Evolutionary conservation across 2,113 vertebrate species (phyloP).

Genomic region (Tor tambroides): DNA sequence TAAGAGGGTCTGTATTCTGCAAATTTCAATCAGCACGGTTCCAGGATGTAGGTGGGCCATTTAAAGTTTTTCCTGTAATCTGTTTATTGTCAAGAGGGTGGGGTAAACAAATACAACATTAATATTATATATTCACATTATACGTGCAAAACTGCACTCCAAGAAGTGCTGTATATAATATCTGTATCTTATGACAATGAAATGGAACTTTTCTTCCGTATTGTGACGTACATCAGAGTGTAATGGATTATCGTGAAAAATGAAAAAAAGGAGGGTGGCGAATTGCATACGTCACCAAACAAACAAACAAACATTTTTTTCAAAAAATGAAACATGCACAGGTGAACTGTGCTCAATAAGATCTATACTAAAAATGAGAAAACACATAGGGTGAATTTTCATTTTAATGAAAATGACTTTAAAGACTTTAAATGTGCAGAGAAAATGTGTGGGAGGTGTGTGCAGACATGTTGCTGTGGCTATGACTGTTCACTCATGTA

Average conservation of each 20-base stretch:
- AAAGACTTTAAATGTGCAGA: background rate
- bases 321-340: too few species aligned
- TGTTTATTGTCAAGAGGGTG: constrained; percentile 26
- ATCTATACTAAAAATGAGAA: background rate
- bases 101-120: background rate
- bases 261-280: background rate
- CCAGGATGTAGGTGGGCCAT: constrained; percentile 17
- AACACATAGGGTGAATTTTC: background rate
- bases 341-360: too few species aligned
- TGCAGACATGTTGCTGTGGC: constrained; percentile 27
- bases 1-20: background rate
- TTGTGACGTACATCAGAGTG: background rate
- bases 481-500: constrained; percentile 43
- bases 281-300: background rate
- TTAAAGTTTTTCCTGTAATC: constrained; percentile 31
- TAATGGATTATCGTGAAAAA: background rate
- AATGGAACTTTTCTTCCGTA: background rate
- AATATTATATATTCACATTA: background rate
- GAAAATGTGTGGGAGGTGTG: too few species aligned
- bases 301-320: background rate
- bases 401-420: background rate
- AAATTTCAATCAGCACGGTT: background rate
- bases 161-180: background rate
- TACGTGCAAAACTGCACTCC: background rate
- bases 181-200: background rate